Base-by-base conservation (phyloP, 2,888 invertebrate genomes). In the Meghimatium bilineatum region DNA sequence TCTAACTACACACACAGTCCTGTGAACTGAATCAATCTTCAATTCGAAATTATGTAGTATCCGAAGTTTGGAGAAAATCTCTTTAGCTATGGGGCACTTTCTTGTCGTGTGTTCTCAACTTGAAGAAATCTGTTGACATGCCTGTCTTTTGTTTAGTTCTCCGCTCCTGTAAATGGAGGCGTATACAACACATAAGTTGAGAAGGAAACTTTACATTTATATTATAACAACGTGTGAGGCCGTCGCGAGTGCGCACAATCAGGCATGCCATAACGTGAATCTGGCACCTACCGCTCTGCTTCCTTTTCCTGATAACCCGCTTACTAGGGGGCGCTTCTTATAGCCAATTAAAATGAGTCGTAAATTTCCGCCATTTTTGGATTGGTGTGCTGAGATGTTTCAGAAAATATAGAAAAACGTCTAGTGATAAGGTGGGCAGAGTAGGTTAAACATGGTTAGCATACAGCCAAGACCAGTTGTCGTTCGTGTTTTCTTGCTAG, bases 341-440 rank as follows among this genome's bases (percentile, higher is more conserved):
- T 80, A 49, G 63, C 80, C 80, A 80, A 80, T 80, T 80, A 80
- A 80, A 80, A 80, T n/a, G 49, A 36, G 52, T 71, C 80, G 71
- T 80, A 80, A 80, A 80, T 80, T 63, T 67, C 71, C 80, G 80
- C 71, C 80, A 67, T 69, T 69, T 71, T 80, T 5, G 44, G 52
- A 52, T 52, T 49, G 23, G 52, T 32, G 69, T 29, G 56, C 71
- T 67, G 49, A 34, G 80, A 67, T 67, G 36, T 56, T 66, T 38
- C 44, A 66, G 76, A 76, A 36, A 60, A 60, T 56, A 3, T 56
- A 23, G 56, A 29, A 34, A 36, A 56, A 1, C 0, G 29, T 1
- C 29, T 74, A 1, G 32, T 49, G 74, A 32, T 29, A 29, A 52
- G 52, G 29, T 29, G 20, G 52, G 20, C 32, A 26, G 49, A 72